A percentile compares a stretch with the other conserved stretches of the same genome.
These are phyloP conservation scores for Drosophila setosimentum DNA, from an alignment of 2,888 invertebrate species.

Conservation along the genomic window DNA sequence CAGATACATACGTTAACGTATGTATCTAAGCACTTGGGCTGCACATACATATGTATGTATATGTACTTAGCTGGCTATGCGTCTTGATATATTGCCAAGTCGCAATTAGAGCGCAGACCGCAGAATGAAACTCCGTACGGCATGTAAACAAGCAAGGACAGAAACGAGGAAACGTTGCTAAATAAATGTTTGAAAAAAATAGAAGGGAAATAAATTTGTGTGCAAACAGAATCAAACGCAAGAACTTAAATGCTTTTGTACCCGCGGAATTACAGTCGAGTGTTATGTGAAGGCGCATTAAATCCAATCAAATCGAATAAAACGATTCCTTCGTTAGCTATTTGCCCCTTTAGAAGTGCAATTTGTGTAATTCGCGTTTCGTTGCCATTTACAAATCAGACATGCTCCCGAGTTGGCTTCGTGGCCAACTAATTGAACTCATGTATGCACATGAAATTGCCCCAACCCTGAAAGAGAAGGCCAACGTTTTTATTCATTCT, in stretches of 20 bases:
- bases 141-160: conserved; percentile 56
- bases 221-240: conserved; percentile 69
- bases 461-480: background rate
- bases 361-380: conserved; percentile 8
- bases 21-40: conserved; percentile 18
- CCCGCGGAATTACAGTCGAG: conserved; percentile 4
- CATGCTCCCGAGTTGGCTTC: conserved; percentile 8
- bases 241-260: conserved; percentile 7
- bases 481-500: conserved; percentile 23
- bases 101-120: conserved; percentile 76
- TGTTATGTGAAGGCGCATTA: conserved; percentile 43
- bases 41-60: background rate
- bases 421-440: conserved; percentile 67
- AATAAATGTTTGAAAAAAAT: conserved; percentile 14
- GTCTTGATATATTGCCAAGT: conserved; percentile 69
- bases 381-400: conserved; percentile 28
- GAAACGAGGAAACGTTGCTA: conserved; percentile 26
- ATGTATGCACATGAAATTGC: conserved; percentile 42
- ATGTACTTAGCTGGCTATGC: conserved; percentile 8
- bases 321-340: conserved; percentile 14
- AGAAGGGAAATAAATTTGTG: conserved; percentile 57
- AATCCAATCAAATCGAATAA: conserved; percentile 59
- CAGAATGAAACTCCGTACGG: conserved; percentile 53
- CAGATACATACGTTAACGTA: background rate
- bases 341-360: conserved; percentile 21